Evolutionary conservation across 64 coral and sea anemone genomes (phyloP).

Genomic region (Catalaphyllia jardinei): DNA sequence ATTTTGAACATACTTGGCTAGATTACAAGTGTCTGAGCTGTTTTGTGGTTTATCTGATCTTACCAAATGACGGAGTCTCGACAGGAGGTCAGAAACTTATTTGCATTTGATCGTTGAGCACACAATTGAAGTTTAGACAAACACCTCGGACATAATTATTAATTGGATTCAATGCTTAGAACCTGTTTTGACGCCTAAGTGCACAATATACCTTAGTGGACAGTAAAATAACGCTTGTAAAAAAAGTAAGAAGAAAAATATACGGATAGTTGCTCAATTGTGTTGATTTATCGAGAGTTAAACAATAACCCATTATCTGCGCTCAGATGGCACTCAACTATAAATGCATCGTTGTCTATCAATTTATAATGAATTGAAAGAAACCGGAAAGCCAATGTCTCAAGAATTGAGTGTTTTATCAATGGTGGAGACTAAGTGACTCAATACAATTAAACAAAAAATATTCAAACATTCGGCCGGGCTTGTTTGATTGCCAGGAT

Average conservation of each 20-base stretch:
- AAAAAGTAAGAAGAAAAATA: no score
- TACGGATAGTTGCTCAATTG: not conserved
- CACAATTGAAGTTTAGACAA: not conserved
- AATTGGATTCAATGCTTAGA: not conserved
- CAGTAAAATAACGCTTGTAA: not conserved
- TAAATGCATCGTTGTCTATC: not conserved
- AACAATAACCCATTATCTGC: not conserved
- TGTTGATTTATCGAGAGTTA: not conserved
- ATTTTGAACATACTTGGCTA: not conserved
- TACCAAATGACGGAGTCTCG: not conserved
- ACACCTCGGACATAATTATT: not conserved
- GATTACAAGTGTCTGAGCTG: not conserved
- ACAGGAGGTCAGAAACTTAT: not conserved
- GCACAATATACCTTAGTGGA: not conserved
- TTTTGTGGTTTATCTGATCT: not conserved
- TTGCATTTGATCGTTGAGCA: not conserved
- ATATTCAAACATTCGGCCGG: no score
- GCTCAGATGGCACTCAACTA: not conserved
- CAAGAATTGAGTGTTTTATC: constrained; percentile 28
- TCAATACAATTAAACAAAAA: not conserved
- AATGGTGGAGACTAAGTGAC: not conserved
- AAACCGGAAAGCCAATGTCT: constrained; percentile 13
- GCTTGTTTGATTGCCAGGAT: no score
- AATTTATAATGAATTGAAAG: constrained; percentile 35
- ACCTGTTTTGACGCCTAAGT: no score